Base-by-base conservation (phyloP, 2,113 vertebrate species). In the Haplotaxodon microlepis region DNA sequence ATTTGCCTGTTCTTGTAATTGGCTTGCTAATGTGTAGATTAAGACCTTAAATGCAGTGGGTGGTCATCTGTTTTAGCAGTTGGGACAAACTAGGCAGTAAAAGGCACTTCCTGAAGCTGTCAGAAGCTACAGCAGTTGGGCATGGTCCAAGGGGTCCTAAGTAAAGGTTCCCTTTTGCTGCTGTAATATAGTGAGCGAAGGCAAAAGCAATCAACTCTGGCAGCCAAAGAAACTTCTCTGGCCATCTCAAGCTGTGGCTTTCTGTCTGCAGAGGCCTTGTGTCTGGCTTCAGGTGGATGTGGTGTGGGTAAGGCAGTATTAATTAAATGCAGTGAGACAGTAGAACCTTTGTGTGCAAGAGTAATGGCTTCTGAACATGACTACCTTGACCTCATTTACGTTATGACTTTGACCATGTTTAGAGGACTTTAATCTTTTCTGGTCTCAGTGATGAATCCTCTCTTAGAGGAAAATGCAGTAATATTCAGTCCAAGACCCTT, bases 361-460 rank as follows among this genome's bases (percentile, higher is more conserved):
- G 90, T 88, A 93, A 94, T 92, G 89, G 84, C 76, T 66, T 81
- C 88, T 69, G 82, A 90, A 88, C 85, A 69, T n/a, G 66, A 79
- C 80, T 83, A 85, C 86, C 89, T 90, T 87, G 78, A 90, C 89
- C 92, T 86, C 61, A 90, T 94, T 93, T 89, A 91, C 86, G 85
- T 86, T 93, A 84, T 90, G 94, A 94, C 93, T 94, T 94, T 95
- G 93, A 92, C 63, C 80, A 85, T 88, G 93, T 95, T 94, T 91
- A 80, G 91, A 93, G 88, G 91, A 91, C 90, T 90, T 92, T 90
- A 86, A 89, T 90, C 83, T 89, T 83, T 85, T 84, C 57, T 29
- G 29, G 82, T 84, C 38, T 81, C 81, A 29, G 31, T 88, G 50
- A 89, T 84, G 34, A 88, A 87, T 86, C 85, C 29, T 57, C 24